Evolutionary conservation across 2,113 vertebrate genomes (phyloP).

Genomic region (Larimichthys polyactis): DNA sequence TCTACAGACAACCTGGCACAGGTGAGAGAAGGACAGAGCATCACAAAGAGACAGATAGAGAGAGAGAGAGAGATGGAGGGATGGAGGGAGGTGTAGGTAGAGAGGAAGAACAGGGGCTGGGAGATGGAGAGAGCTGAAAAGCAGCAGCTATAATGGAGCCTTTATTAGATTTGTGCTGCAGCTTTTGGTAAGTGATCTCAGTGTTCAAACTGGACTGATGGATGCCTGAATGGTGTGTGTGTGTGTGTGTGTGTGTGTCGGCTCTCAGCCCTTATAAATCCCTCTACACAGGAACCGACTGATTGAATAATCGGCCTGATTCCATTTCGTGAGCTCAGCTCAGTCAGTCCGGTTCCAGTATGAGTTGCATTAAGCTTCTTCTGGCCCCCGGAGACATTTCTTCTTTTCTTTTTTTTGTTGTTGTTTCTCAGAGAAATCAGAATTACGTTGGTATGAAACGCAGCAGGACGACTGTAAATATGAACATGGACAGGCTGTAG

Average conservation of each 20-base stretch:
- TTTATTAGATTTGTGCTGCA: slow-evolving; percentile 75
- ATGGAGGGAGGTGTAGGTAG: background rate
- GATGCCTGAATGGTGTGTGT: slow-evolving; percentile 43
- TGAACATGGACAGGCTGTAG: background rate
- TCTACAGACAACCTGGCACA: slow-evolving; percentile 90
- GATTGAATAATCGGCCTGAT: slow-evolving; percentile 56
- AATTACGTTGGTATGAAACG: background rate
- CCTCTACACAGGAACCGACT: slow-evolving; percentile 41
- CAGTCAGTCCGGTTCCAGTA: slow-evolving; percentile 8
- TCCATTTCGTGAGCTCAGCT: slow-evolving; percentile 49
- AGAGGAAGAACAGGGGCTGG: background rate
- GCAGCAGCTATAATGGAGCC: slow-evolving; percentile 69
- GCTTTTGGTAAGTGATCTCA: slow-evolving; percentile 72
- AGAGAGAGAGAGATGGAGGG: background rate
- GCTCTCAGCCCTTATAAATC: slow-evolving; percentile 59
- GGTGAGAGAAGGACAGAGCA: slow-evolving; percentile 76
- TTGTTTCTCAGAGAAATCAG: background rate
- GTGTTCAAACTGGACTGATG: slow-evolving; percentile 57
- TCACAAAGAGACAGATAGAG: background rate
- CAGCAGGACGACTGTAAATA: background rate
- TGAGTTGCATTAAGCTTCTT: background rate
- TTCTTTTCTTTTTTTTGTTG: background rate
- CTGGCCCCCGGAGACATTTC: background rate
- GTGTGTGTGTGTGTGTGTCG: slow-evolving; percentile 35
- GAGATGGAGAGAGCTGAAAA: slow-evolving; percentile 28